Evolutionary conservation across 2,797 vertebrate genomes (phyloP).

Genomic region (Mormyrus proboscirostris): DNA sequence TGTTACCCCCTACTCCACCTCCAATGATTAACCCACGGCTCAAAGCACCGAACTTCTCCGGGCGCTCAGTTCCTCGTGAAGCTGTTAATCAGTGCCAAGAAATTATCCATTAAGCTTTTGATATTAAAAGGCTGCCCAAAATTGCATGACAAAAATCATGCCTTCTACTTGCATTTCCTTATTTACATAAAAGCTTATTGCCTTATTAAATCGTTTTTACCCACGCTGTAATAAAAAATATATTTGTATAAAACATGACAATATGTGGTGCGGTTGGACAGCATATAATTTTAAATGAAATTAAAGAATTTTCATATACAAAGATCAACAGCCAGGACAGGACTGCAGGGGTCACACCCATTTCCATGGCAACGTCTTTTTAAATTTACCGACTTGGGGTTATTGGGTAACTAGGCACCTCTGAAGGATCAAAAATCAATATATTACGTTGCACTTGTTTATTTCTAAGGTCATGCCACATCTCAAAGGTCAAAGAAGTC

Average conservation of each 20-base stretch:
- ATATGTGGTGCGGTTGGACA: not conserved
- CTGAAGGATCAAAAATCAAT: slow-evolving; percentile 16
- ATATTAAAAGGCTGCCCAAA: slow-evolving; percentile 44
- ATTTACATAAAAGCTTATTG: not conserved
- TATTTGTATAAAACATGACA: not conserved
- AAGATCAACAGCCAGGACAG: not conserved
- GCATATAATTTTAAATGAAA: not conserved
- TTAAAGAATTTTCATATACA: not conserved
- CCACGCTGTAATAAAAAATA: not conserved
- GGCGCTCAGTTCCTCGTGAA: slow-evolving; percentile 28
- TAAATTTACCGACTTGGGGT: not conserved
- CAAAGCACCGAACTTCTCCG: slow-evolving; percentile 25
- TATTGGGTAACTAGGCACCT: slow-evolving; percentile 6
- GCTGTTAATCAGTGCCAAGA: slow-evolving; percentile 48
- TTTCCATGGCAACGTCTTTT: not conserved
- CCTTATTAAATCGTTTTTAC: not conserved
- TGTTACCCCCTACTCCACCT: slow-evolving; percentile 1
- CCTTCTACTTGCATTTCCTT: not conserved
- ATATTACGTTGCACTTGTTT: not conserved
- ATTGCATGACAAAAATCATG: slow-evolving; percentile 18
- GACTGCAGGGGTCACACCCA: not conserved
- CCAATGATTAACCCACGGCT: slow-evolving; percentile 30
- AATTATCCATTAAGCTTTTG: slow-evolving; percentile 44
- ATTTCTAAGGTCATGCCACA: not conserved
- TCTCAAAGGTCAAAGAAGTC: slow-evolving; percentile 1